Conservation (phyloP, 2,113 vertebrate genomes). For the Laterallus jamaicensis region DNA sequence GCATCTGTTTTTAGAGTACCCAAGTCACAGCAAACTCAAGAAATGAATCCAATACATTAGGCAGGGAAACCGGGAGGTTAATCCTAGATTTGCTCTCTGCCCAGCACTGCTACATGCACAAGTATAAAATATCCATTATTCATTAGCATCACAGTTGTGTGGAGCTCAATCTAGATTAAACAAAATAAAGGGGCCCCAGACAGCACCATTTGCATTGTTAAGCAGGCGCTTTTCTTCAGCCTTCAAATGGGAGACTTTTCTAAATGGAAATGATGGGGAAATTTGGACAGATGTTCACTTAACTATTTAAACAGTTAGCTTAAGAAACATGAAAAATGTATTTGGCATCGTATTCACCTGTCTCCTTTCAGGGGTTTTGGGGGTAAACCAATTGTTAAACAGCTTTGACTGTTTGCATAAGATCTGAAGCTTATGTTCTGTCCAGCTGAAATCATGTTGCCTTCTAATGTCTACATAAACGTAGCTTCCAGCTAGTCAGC, state of each 20-base stretch:
- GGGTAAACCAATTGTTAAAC: conserved; percentile 67
- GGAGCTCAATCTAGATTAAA: conserved; percentile 78
- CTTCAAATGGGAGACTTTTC: conserved; percentile 55
- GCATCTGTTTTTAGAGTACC: conserved; percentile 4
- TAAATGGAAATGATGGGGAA: conserved; percentile 68
- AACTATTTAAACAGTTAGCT: conserved; percentile 73
- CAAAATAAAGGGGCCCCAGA: conserved; percentile 77
- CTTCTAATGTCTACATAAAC: conserved; percentile 59
- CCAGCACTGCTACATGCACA: conserved; percentile 55
- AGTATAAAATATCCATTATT: conserved; percentile 78
- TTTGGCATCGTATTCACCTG: conserved; percentile 60
- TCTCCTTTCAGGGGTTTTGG: conserved; percentile 51
- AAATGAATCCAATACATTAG: conserved; percentile 33
- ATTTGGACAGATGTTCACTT: conserved; percentile 66
- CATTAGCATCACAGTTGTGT: conserved; percentile 76
- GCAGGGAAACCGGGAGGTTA: conserved; percentile 57
- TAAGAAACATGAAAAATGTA: conserved; percentile 72
- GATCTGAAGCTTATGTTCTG: conserved; percentile 69
- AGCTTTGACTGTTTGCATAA: conserved; percentile 72
- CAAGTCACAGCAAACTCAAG: conserved; percentile 41
- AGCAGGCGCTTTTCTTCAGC: conserved; percentile 67
- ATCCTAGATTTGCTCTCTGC: conserved; percentile 76
- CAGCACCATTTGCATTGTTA: conserved; percentile 75
- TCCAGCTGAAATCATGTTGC: conserved; percentile 61
- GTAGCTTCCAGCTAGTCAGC: conserved; percentile 15